These are phyloP conservation scores for Pristiophorus japonicus DNA, from an alignment of 2,113 vertebrate genomes.

Conservation along the genomic window DNA sequence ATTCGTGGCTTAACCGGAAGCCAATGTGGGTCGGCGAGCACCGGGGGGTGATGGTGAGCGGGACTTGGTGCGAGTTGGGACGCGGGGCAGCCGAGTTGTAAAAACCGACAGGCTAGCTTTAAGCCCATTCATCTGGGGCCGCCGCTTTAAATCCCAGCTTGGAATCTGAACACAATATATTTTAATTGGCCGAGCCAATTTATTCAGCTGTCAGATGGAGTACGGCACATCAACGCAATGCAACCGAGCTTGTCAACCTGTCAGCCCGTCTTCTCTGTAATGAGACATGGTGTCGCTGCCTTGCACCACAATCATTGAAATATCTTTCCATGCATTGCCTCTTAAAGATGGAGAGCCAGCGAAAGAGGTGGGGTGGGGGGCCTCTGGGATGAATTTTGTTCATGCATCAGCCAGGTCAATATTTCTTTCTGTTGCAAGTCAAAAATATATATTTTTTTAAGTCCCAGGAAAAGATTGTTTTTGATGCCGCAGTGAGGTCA, in stretches of 20 bases:
- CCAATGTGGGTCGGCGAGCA: no score
- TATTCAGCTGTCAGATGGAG: not conserved
- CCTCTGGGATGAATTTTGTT: no score
- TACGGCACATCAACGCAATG: not conserved
- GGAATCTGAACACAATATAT: not conserved
- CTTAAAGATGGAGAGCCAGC: not conserved
- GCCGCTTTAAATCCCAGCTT: not conserved
- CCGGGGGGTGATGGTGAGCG: no score
- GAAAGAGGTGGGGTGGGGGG: no score
- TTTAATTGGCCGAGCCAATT: not conserved
- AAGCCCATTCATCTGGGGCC: not conserved
- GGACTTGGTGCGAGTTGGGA: no score
- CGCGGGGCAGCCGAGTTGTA: no score
- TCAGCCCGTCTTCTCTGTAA: not conserved
- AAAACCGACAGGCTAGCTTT: not conserved
- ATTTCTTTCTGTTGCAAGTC: no score
- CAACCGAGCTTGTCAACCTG: no score
- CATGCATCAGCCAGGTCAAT: no score
- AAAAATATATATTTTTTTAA: no score
- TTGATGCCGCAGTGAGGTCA: not conserved
- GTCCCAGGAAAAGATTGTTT: not conserved
- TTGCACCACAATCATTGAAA: not conserved
- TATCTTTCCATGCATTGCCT: not conserved
- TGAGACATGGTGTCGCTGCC: not conserved
- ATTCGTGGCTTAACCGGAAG: no score